Conservation (phyloP, 2,113 vertebrate genomes). For the Tragelaphus strepsiceros region DNA sequence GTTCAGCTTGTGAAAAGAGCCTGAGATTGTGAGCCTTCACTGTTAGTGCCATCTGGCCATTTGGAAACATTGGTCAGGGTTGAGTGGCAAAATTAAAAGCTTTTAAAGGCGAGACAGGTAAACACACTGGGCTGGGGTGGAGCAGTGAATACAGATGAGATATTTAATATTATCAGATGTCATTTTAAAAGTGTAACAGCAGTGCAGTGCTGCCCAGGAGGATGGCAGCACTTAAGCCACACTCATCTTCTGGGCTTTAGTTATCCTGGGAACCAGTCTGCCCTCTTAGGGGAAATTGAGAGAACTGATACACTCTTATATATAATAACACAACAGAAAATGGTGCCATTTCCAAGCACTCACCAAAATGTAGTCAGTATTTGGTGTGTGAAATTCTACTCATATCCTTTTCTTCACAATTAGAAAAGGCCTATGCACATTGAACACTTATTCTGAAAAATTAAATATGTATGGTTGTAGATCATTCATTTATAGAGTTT, state of each 20-base stretch:
- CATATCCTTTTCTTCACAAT: not conserved
- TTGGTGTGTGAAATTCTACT: not conserved
- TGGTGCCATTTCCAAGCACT: not conserved
- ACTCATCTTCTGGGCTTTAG: not conserved
- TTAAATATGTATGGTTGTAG: not conserved
- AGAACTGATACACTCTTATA: not conserved
- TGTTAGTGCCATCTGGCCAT: not conserved
- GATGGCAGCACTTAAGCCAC: not conserved
- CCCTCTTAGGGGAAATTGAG: not conserved
- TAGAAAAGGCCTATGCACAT: not conserved
- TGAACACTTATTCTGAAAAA: conserved; percentile 15
- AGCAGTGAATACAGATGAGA: not conserved
- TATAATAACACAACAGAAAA: not conserved
- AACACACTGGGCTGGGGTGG: not conserved
- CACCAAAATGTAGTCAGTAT: not conserved
- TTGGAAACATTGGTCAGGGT: not conserved
- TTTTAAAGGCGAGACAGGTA: not conserved
- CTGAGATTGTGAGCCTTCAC: not conserved
- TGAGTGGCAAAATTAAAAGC: not conserved
- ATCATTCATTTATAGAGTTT: not conserved
- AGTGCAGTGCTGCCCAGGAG: not conserved
- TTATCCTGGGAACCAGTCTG: not conserved
- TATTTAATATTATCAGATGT: not conserved
- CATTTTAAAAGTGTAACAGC: not conserved
- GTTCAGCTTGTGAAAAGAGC: not conserved